Conservation (phyloP, 1,140 invertebrate genomes). For the Danaus melanippus region DNA sequence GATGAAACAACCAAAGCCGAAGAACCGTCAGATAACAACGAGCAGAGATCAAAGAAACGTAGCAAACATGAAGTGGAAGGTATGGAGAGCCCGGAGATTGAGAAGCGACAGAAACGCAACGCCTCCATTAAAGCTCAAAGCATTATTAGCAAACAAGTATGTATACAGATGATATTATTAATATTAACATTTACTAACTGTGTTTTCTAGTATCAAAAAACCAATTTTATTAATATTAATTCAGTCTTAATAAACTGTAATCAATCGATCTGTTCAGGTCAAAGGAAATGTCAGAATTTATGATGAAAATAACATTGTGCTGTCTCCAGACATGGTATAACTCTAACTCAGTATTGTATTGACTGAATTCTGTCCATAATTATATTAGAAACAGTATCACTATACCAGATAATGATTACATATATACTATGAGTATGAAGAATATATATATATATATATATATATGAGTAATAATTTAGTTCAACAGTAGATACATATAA, state of each 20-base stretch:
- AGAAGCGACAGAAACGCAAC: conserved; percentile 55
- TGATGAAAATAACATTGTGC: too few species aligned
- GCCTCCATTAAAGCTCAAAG: conserved; percentile 56
- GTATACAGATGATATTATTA: not conserved
- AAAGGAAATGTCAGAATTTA: too few species aligned
- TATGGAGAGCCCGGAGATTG: conserved; percentile 49
- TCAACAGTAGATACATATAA: too few species aligned
- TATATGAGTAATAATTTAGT: too few species aligned
- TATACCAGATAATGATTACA: too few species aligned
- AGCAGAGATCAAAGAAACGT: conserved; percentile 46
- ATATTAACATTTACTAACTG: not conserved
- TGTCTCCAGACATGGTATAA: too few species aligned
- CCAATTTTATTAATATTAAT: conserved; percentile 1
- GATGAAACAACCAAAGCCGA: conserved; percentile 11
- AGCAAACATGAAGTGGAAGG: conserved; percentile 59
- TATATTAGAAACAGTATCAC: too few species aligned
- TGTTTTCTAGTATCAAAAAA: not conserved
- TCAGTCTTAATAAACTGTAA: not conserved
- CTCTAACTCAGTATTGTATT: too few species aligned
- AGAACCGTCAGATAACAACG: conserved; percentile 27
- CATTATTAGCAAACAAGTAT: conserved; percentile 59
- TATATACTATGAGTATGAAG: too few species aligned
- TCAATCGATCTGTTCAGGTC: not conserved
- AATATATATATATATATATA: too few species aligned
- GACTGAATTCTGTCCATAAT: too few species aligned